Evolutionary conservation across 2,113 vertebrate species (phyloP).

Genomic region (Cyanocitta stelleri): DNA sequence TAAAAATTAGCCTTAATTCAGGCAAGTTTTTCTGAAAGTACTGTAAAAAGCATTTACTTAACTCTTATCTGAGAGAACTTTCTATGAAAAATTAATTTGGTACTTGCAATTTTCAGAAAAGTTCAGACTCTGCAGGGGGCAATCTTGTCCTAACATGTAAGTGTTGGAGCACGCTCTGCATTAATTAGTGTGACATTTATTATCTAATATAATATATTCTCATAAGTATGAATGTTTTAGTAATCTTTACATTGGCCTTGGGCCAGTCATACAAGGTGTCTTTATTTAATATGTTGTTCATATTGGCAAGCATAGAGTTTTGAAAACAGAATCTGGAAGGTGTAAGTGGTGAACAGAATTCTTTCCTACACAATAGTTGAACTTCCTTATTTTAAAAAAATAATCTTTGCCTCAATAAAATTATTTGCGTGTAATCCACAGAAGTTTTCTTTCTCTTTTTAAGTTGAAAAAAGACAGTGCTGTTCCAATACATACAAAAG

Average conservation of each 20-base stretch:
- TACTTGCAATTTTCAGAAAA: neutral
- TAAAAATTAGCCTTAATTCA: neutral
- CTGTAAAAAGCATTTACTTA: neutral
- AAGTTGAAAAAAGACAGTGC: neutral
- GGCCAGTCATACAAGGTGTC: neutral
- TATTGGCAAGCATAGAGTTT: neutral
- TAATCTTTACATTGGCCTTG: neutral
- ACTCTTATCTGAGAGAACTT: neutral
- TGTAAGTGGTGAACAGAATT: neutral
- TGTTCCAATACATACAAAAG: neutral
- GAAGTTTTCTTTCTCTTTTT: neutral
- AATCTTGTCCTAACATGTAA: neutral
- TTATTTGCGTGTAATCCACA: neutral
- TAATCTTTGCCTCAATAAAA: neutral
- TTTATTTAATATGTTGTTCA: neutral
- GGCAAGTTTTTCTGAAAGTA: neutral
- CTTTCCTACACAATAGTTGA: neutral
- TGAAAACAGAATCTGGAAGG: neutral
- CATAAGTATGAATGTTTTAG: neutral
- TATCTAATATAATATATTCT: neutral
- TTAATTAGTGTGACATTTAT: neutral
- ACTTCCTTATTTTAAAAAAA: neutral
- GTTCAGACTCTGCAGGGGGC: conserved; percentile 4
- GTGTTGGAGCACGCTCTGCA: neutral
- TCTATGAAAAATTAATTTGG: neutral